Evolutionary conservation across 2,888 invertebrate genomes (phyloP), one percentile per base, ranked within the genome.

Genomic region (Dorcus hopei): DNA sequence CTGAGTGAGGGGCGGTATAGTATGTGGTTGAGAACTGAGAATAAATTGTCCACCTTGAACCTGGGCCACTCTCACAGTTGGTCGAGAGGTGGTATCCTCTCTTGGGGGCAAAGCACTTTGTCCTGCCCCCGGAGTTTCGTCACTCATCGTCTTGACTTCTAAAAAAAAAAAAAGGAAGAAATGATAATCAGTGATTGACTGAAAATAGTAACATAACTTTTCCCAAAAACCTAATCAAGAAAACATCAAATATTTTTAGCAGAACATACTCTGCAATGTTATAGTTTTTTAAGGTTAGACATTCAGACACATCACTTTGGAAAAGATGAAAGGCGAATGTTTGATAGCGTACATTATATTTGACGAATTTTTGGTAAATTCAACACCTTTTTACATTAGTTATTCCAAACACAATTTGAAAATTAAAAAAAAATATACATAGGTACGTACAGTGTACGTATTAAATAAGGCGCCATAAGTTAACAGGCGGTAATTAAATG

Each of bases 1-100:
- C 80, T 83, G 83, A 57, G 82, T 73, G 49, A 82, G 76, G 56
- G 82, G 80, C 65, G 82, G 81, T 69, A 83, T 79, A 55, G 66
- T 65, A 50, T 74, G 74, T 61, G 72, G 52, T 57, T 65, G 73
- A 14, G 74, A 64, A 55, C 75, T 76, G 55, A 79, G 63, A 48
- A 79, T 73, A 64, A 76, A 79, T 61, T 78, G 79, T 54, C 77
- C 77, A 58, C 78, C 76, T 57, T 74, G 73, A 62, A 78, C 76
- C 65, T 79, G 79, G 57, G 77, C 72, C 63, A 78, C 68, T 67
- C 77, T 72, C 68, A 79, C 72, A 59, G 78, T 72, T 68, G 76
- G 74, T 71, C 74, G 74, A 70, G 72, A 72, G 68, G 70, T 69
- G 63, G 71, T 52, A 66, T 73, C 75, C 70, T 78, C 78, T 70